phyloP scores from a whole-genome alignment of 2,113 vertebrate species.

The Campylorhamphus procurvoides region DNA sequence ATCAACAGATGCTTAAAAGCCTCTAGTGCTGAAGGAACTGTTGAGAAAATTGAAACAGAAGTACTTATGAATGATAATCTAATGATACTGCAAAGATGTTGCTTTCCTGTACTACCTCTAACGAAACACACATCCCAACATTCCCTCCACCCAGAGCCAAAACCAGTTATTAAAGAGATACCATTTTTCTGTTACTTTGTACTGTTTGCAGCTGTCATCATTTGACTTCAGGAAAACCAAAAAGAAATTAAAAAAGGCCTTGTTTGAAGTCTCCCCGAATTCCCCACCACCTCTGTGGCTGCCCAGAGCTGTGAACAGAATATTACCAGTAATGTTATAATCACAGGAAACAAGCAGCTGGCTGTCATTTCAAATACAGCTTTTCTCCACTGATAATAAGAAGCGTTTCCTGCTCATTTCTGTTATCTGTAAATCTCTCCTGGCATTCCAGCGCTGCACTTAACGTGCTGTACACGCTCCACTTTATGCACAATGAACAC shows the following conservation, averaged over 20 bases:
- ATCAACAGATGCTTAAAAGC: constrained; percentile 67
- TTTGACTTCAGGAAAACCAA: background rate
- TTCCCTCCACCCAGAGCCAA: background rate
- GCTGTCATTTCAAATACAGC: constrained; percentile 32
- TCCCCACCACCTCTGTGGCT: background rate
- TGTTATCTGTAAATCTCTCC: constrained; percentile 54
- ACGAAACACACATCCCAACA: background rate
- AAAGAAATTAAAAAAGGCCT: accelerated
- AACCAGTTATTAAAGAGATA: background rate
- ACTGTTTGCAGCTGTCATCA: background rate
- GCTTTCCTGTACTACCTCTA: constrained; percentile 11
- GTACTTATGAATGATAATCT: constrained; percentile 57
- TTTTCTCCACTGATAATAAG: constrained; percentile 16
- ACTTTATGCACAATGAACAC: background rate
- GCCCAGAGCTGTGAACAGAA: background rate
- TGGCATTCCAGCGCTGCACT: constrained; percentile 6
- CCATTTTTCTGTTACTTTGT: background rate
- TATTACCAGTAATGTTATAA: background rate
- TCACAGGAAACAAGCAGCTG: constrained; percentile 49
- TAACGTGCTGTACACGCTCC: background rate
- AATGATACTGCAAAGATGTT: constrained; percentile 6
- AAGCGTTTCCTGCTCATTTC: constrained; percentile 48
- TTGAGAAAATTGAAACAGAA: constrained; percentile 54
- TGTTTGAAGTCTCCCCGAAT: background rate
- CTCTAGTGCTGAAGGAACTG: constrained; percentile 50